Conservation (phyloP, 2,113 vertebrate species). For the Riparia riparia region DNA sequence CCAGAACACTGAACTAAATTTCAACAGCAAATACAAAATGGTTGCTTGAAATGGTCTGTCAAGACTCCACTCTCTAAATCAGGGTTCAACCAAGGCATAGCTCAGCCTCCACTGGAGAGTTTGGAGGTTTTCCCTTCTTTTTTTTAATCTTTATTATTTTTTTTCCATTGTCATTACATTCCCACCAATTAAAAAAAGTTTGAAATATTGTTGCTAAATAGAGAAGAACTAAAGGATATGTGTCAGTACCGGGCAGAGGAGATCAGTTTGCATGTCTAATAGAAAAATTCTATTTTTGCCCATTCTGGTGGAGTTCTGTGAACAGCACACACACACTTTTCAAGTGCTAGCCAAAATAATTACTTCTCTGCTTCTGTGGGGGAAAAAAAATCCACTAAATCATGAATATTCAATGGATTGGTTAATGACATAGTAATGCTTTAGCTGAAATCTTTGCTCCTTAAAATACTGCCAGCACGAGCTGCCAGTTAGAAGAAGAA, state of each 20-base stretch:
- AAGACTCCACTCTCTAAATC: not conserved
- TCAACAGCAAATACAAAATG: not conserved
- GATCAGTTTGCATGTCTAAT: slow-evolving; percentile 34
- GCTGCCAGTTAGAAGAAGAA: slow-evolving; percentile 15
- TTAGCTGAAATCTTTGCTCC: slow-evolving; percentile 34
- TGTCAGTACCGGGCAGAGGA: not conserved
- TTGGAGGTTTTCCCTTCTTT: too few species aligned
- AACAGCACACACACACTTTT: not conserved
- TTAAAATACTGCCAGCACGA: not conserved
- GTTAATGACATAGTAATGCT: slow-evolving; percentile 44
- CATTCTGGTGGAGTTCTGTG: not conserved
- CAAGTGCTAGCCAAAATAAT: slow-evolving; percentile 60
- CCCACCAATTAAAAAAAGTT: not conserved
- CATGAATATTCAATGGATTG: slow-evolving; percentile 56
- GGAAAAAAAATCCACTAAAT: not conserved
- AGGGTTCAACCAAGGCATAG: not conserved
- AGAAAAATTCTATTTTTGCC: slow-evolving; percentile 55
- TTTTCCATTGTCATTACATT: not conserved
- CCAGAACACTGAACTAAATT: not conserved
- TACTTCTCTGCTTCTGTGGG: slow-evolving; percentile 19
- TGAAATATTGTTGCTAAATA: not conserved
- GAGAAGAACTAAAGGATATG: not conserved
- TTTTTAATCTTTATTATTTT: not conserved
- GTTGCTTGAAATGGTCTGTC: not conserved
- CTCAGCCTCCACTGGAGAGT: not conserved